Evolutionary conservation across 1,140 invertebrate species (phyloP), one percentile per base, ranked within the genome.

Genomic region (Eumeta japonica): DNA sequence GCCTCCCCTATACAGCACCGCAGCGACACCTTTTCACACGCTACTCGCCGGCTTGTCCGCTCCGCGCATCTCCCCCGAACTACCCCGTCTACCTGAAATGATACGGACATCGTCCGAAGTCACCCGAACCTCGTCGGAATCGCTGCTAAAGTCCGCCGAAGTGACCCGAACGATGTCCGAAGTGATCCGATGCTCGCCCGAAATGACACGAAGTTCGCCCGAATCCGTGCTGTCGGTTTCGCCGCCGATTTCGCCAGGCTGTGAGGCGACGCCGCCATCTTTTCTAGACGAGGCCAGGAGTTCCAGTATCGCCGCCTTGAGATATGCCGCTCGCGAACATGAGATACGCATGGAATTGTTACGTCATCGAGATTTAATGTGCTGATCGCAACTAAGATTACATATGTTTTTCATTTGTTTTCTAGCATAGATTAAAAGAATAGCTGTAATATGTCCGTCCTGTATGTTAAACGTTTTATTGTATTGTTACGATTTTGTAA

Each of bases 291-390:
- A 83, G 39, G 81, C 91, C 11, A 77, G 91, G 35, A 88, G 83
- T 46, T 92, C 88, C 11, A 94, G 91, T 52, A 95, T 97, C 38
- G 92, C 91, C 1, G 88, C 91, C 0, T 77, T 98, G n/a, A 74
- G 94, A 37, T 68, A 94, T 2, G 93, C 94, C 50, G 94, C 94
- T 1, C 78, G 93, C 3, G 92, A 97, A 62, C 93, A 97, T 61
- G 91, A 94, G 61, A 75, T 94, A n/a, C 83, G 89, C 54, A 67
- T 93, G 46, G 90, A 92, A 62, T 80, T 92, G 77, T 56, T 91
- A 37, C 75, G 89, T 27, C 90, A 92, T 57, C 87, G 70, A 42
- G 63, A 74, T 50, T 50, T 74, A 29, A 74, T 74, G 24, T 74
- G 66, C 52, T 66, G 45, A 67, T 46, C 20, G 20, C n/a, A n/a